A percentile compares a stretch with the other conserved stretches of the same genome.
Conservation (phyloP, 2,797 vertebrate genomes). For the Labroides dimidiatus region DNA sequence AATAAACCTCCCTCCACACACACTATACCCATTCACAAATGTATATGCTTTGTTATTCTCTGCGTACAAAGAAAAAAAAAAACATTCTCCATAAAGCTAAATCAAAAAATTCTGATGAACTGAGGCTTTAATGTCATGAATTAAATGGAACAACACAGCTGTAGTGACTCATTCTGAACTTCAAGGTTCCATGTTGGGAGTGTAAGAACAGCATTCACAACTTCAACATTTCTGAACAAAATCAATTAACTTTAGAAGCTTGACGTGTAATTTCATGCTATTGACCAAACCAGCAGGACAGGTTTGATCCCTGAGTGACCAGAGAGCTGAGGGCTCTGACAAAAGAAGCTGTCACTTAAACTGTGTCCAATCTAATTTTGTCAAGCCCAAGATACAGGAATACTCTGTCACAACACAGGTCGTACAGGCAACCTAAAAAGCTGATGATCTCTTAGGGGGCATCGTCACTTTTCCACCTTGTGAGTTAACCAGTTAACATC, state of each 20-base stretch:
- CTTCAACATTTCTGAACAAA: not conserved
- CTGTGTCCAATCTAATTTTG: not conserved
- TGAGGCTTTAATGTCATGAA: not conserved
- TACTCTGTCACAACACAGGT: not conserved
- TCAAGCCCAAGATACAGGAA: not conserved
- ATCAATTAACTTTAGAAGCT: not conserved
- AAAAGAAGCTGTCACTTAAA: not conserved
- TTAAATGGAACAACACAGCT: not conserved
- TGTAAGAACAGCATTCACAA: not conserved
- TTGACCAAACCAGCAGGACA: constrained; percentile 1
- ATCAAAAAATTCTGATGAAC: not conserved
- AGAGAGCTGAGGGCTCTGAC: not conserved
- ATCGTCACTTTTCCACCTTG: too few relatives aligned
- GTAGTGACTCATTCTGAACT: not conserved
- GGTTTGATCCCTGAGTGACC: not conserved
- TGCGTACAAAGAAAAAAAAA: not conserved
- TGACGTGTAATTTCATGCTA: not conserved
- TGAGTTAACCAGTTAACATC: too few relatives aligned
- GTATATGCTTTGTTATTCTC: constrained; percentile 9
- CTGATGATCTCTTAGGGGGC: too few relatives aligned
- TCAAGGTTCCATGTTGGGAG: not conserved
- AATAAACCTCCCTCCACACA: constrained; percentile 22
- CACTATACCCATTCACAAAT: constrained; percentile 4
- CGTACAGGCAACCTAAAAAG: not conserved
- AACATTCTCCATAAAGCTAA: not conserved